A percentile compares a stretch with the other conserved stretches of the same genome.
phyloP scores from a whole-genome alignment of 1,140 invertebrate species.

The Drosophila tropicalis region DNA sequence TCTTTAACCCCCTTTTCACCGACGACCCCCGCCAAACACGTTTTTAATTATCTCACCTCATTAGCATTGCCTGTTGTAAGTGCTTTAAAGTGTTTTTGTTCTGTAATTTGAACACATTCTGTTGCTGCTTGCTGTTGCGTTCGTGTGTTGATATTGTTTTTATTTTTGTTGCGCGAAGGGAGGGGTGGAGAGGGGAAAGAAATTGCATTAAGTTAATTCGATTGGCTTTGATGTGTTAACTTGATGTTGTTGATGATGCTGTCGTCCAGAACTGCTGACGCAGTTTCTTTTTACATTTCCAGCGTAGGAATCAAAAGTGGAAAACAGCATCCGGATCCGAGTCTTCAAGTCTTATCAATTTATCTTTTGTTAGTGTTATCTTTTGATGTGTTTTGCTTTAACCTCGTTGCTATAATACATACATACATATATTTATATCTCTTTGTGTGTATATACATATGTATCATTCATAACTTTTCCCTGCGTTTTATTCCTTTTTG shows the following conservation, averaged over 20 bases:
- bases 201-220: conserved; percentile 47
- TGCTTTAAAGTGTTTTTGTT: conserved; percentile 55
- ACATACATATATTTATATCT: background rate
- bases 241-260: conserved; percentile 38
- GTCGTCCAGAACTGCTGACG: background rate
- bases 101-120: conserved; percentile 62
- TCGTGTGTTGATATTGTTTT: conserved; percentile 17
- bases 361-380: conserved; percentile 7
- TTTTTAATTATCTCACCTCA: conserved; percentile 69
- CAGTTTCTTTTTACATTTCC: background rate
- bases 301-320: background rate
- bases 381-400: conserved; percentile 7
- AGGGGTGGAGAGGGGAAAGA: too few relatives aligned
- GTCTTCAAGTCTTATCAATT: conserved; percentile 11
- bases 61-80: conserved; percentile 50
- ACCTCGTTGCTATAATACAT: background rate
- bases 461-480: background rate
- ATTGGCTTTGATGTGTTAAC: conserved; percentile 13
- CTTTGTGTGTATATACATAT: background rate
- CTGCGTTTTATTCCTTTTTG: background rate
- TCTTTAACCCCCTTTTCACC: background rate
- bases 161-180: conserved; percentile 4
- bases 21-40: conserved; percentile 2
- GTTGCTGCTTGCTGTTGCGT: conserved; percentile 2
- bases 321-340: conserved; percentile 8